These are phyloP conservation scores for Dyspetes luteomarginatus DNA, from an alignment of 2,888 invertebrate species.

Conservation along the genomic window DNA sequence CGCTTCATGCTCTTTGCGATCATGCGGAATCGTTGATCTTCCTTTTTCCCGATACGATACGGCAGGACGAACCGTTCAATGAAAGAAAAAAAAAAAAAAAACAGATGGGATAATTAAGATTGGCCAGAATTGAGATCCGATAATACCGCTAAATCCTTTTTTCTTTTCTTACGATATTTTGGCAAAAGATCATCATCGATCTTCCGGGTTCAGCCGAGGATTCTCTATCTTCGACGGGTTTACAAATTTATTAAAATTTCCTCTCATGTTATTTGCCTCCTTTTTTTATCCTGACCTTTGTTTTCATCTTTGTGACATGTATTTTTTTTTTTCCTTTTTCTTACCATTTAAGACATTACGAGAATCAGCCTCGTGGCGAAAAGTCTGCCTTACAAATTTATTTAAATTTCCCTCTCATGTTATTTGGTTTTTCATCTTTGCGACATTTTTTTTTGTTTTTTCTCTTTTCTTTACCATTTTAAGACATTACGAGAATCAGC, in stretches of 20 bases:
- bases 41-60: background rate
- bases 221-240: background rate
- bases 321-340: no score
- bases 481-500: no score
- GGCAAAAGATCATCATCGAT: constrained; percentile 31
- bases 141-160: background rate
- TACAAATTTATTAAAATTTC: constrained; percentile 19
- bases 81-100: background rate
- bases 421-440: no score
- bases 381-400: no score
- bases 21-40: constrained; percentile 29
- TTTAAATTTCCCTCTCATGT: no score
- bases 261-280: background rate
- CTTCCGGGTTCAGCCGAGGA: constrained; percentile 55
- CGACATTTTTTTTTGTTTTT: no score
- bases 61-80: background rate
- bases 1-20: constrained; percentile 21
- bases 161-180: constrained; percentile 43
- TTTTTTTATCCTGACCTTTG: background rate
- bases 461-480: no score
- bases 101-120: constrained; percentile 62
- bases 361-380: no score
- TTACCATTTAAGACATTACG: no score
- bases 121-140: constrained; percentile 26
- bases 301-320: no score